Conservation (phyloP, 2,888 invertebrate genomes). For the Blastobasis adustella region DNA sequence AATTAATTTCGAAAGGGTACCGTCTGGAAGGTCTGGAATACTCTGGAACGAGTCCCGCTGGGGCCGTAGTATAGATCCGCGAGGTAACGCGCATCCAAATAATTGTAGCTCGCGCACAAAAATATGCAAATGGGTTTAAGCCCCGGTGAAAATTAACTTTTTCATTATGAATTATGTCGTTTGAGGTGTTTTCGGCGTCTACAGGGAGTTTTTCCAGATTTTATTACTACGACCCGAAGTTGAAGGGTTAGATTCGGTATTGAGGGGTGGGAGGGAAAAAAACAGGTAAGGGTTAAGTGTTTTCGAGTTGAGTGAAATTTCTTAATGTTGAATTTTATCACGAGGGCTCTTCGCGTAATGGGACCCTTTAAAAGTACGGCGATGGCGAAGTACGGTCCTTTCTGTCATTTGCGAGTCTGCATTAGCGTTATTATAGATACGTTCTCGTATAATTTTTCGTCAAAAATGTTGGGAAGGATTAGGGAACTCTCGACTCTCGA, state of each 20-base stretch:
- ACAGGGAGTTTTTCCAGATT: slow-evolving; percentile 69
- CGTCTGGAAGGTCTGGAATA: slow-evolving; percentile 12
- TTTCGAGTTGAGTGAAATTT: neutral
- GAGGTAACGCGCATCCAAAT: slow-evolving; percentile 50
- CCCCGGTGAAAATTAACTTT: slow-evolving; percentile 69
- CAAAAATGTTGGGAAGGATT: too few relatives aligned
- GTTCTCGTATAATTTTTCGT: too few relatives aligned
- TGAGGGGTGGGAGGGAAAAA: slow-evolving; percentile 26
- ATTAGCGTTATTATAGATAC: too few relatives aligned
- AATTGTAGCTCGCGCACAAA: slow-evolving; percentile 62
- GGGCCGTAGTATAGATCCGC: slow-evolving; percentile 43
- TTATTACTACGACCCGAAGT: slow-evolving; percentile 32
- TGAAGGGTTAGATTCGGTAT: slow-evolving; percentile 29
- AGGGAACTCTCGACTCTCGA: too few relatives aligned
- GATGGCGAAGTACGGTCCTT: too few relatives aligned
- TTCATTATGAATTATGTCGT: slow-evolving; percentile 74
- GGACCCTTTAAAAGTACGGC: too few relatives aligned
- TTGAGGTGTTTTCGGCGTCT: slow-evolving; percentile 61
- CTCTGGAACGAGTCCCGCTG: slow-evolving; percentile 49
- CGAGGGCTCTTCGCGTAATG: too few relatives aligned
- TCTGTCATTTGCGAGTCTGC: too few relatives aligned
- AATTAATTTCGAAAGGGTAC: slow-evolving; percentile 71
- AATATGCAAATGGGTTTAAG: slow-evolving; percentile 67
- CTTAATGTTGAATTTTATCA: too few relatives aligned
- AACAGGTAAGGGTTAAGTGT: slow-evolving; percentile 41